Evolutionary conservation across 2,888 invertebrate species (phyloP), one percentile per base, ranked within the genome.

Genomic region (Sphaeridia pumilis): DNA sequence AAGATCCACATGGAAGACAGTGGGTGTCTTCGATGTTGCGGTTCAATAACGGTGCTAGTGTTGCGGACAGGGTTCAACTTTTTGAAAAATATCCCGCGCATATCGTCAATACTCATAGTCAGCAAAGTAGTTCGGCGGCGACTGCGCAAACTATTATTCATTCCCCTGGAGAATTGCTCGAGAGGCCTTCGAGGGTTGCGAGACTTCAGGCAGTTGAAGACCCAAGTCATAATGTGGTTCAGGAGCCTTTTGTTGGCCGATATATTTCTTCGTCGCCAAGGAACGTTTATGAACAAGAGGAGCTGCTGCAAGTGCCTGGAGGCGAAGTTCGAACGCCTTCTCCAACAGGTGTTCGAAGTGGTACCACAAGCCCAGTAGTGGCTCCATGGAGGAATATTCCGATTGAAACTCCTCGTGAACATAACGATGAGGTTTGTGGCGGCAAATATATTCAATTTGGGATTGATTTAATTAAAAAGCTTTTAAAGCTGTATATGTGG

Each of bases 71-170:
- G 21, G 65, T 64, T 42, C 63, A 63, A 55, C 55, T 63, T 48
- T 64, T 64, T 58, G 65, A 65, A 57, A 65, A 65, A 27, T 65
- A 63, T 50, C 65, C 65, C n/a, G 50, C 57, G 21, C 60, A 58
- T 48, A 52, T 58, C 34, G 49, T 55, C 31, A 44, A 41, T 20
- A 28, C 53, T 10, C 14, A 38, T 38, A n/a, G n/a, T n/a, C n/a
- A n/a, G n/a, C 20, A 7, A 5, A 17, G 17, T 14, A 38, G 17
- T 5, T 14, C 20, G 5, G 38, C 38, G 17, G 5, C 38, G 12
- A 17, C 38, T 38, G 12, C 38, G 12, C 38, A 38, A 17, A 38
- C 38, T 17, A 20, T 38, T 38, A 14, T 38, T 38, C 38, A 38
- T 38, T 14, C 38, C 38, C 38, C 38, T 14, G 10, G 10, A 10